Percentiles rank a stretch among this genome's conserved stretches.
phyloP scores from a whole-genome alignment of 2,113 vertebrate genomes.

The Nettapus auritus region DNA sequence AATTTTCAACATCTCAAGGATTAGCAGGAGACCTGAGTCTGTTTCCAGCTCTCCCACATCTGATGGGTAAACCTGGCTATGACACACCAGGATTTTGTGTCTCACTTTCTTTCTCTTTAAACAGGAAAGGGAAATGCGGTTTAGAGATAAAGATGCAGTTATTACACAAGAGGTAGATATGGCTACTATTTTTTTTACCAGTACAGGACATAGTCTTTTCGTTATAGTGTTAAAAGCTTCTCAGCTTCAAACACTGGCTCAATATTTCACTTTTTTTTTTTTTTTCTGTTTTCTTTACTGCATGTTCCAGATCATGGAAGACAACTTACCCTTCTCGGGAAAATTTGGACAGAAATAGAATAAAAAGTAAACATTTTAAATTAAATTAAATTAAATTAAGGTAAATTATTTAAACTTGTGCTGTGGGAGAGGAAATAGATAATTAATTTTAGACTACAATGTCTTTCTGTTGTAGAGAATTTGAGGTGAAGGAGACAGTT shows the following conservation, averaged over 20 bases:
- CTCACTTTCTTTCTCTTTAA: slow-evolving; percentile 17
- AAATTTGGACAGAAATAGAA: neutral
- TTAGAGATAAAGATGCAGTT: neutral
- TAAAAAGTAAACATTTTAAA: neutral
- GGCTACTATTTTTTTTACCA: neutral
- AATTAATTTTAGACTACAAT: neutral
- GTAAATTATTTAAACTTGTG: neutral
- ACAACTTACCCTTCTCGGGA: neutral
- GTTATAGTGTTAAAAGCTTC: neutral
- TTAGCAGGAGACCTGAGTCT: neutral
- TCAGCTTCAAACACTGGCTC: neutral
- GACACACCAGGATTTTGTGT: neutral
- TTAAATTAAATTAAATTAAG: neutral
- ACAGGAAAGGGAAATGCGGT: slow-evolving; percentile 10
- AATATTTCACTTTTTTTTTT: neutral
- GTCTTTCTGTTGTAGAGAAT: neutral
- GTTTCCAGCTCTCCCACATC: neutral
- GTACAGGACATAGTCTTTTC: neutral
- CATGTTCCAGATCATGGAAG: neutral
- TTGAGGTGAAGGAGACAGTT: neutral
- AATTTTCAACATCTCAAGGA: neutral
- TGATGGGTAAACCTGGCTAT: neutral
- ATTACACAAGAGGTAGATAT: neutral
- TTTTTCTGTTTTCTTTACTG: neutral
- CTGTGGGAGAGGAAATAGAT: neutral